A percentile compares a stretch with the other conserved stretches of the same genome.
These are phyloP conservation scores for Austrolebias charrua DNA, from an alignment of 2,797 vertebrate genomes.

Conservation along the genomic window DNA sequence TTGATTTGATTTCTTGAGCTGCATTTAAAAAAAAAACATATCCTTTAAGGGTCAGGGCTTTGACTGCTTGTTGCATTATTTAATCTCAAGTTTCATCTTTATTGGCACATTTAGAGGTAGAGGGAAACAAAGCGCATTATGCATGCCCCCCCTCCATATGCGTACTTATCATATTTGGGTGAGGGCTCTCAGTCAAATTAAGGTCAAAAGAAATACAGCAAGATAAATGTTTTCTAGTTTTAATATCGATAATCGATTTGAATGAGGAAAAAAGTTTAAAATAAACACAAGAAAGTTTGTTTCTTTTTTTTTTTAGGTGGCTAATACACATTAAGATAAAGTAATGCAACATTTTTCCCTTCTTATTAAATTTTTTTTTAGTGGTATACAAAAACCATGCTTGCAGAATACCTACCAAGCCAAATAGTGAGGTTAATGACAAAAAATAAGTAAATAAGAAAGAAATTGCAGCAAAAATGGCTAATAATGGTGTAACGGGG, in stretches of 20 bases:
- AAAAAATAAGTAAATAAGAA: slow-evolving; percentile 1
- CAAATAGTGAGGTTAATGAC: slow-evolving; percentile 1
- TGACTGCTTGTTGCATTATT: slow-evolving; percentile 58
- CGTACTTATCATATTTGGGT: slow-evolving; percentile 47
- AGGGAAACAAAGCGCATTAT: slow-evolving; percentile 57
- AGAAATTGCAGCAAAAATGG: slow-evolving; percentile 21
- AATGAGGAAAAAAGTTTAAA: neutral
- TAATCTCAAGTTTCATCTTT: slow-evolving; percentile 42
- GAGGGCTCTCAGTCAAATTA: slow-evolving; percentile 29
- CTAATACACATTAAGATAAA: slow-evolving; percentile 9
- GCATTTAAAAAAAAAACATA: slow-evolving; percentile 43
- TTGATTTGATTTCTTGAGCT: slow-evolving; percentile 37
- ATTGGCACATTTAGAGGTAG: slow-evolving; percentile 46
- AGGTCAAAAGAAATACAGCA: slow-evolving; percentile 19
- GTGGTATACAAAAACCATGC: neutral
- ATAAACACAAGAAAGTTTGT: neutral
- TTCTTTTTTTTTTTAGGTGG: neutral
- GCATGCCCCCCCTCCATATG: slow-evolving; percentile 43
- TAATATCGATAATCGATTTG: neutral
- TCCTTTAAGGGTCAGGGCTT: slow-evolving; percentile 33
- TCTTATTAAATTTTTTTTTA: slow-evolving; percentile 17
- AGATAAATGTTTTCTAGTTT: neutral
- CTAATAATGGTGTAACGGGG: slow-evolving; percentile 22
- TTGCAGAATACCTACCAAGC: neutral
- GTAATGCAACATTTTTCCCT: slow-evolving; percentile 18